phyloP scores from a whole-genome alignment of 2,797 vertebrate species.

The Myiotriccus ornatus region DNA sequence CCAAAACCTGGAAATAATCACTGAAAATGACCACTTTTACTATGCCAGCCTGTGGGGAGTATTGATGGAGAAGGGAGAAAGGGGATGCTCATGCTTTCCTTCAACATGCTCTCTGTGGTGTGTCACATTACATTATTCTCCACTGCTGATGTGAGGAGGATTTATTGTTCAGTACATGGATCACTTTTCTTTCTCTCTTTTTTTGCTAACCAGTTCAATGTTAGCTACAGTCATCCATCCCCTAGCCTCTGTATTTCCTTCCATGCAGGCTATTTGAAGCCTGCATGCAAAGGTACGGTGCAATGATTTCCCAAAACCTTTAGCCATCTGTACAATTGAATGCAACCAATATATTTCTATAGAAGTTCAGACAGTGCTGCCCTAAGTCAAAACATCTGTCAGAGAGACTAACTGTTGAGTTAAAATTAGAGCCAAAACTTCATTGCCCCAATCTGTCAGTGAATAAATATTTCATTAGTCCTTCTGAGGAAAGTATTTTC shows the following conservation, averaged over 20 bases:
- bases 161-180: not conserved
- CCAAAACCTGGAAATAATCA: not conserved
- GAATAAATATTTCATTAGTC: not conserved
- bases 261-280: not conserved
- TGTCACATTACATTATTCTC: not conserved
- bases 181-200: not conserved
- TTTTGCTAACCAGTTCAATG: not conserved
- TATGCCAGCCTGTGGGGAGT: not conserved
- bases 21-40: not conserved
- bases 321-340: not conserved
- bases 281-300: not conserved
- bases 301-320: not conserved
- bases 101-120: not conserved
- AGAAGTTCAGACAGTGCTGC: not conserved
- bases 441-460: not conserved
- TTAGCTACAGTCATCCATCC: not conserved
- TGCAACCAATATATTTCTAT: not conserved
- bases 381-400: not conserved
- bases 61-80: not conserved
- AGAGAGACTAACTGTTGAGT: not conserved
- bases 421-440: slow-evolving; percentile 20
- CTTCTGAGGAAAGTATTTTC: slow-evolving; percentile 9
- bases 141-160: not conserved
- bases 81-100: not conserved
- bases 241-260: not conserved